phyloP scores from a whole-genome alignment of 1,140 invertebrate species.

The Neotoxoptera formosana region DNA sequence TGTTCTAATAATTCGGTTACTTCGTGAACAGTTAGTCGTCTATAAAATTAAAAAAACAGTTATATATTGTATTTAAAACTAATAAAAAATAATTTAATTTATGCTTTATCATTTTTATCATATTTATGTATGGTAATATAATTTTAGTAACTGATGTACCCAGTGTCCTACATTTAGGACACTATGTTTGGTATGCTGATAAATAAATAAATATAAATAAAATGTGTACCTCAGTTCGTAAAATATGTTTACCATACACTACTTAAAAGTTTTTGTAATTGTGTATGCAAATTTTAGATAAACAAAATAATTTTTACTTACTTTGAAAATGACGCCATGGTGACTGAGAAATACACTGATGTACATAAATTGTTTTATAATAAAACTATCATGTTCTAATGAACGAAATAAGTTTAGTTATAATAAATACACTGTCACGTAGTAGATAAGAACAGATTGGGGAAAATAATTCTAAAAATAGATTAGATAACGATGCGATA shows the following conservation, averaged over 20 bases:
- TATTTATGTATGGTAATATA: background rate
- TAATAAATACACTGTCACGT: background rate
- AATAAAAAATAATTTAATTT: constrained; percentile 6
- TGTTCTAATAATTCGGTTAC: background rate
- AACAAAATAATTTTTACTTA: constrained; percentile 18
- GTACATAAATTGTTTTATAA: background rate
- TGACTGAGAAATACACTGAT: constrained; percentile 1
- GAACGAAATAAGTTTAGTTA: background rate
- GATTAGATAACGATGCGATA: background rate
- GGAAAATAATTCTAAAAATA: constrained; percentile 14
- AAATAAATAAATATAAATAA: constrained; percentile 35
- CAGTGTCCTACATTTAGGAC: background rate
- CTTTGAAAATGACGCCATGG: constrained; percentile 18
- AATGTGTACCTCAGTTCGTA: background rate
- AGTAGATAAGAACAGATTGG: constrained; percentile 8
- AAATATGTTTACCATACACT: background rate
- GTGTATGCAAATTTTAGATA: background rate
- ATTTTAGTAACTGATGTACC: background rate
- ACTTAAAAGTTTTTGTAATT: background rate
- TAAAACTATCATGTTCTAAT: background rate
- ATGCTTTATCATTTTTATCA: constrained; percentile 2
- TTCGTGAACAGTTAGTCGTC: background rate
- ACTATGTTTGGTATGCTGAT: background rate
- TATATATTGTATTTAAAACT: constrained; percentile 16
- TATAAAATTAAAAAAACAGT: constrained; percentile 8